phyloP scores from a whole-genome alignment of 2,797 vertebrate genomes.

The Parauchenoglanis ngamensis region DNA sequence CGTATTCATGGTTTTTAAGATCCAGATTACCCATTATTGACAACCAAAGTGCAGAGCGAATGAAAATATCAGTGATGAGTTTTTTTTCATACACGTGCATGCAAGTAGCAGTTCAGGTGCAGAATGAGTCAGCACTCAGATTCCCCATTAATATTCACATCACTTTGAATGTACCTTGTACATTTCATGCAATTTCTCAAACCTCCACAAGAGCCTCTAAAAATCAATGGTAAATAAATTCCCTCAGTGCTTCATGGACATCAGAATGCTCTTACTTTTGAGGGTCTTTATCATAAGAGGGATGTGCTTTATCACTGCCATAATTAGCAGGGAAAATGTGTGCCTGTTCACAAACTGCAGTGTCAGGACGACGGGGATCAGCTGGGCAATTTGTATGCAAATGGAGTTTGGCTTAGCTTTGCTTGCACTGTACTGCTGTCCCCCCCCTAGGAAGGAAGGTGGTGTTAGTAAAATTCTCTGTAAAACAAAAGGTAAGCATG shows the following conservation, averaged over 20 bases:
- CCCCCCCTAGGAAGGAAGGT: slow-evolving; percentile 29
- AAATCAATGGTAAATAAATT: slow-evolving; percentile 41
- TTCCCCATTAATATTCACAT: slow-evolving; percentile 50
- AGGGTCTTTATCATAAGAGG: slow-evolving; percentile 23
- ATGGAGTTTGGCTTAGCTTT: slow-evolving; percentile 54
- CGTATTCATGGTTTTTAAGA: background rate
- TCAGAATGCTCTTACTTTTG: slow-evolving; percentile 23
- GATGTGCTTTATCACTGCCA: slow-evolving; percentile 37
- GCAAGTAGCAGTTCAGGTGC: slow-evolving; percentile 23
- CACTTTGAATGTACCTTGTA: slow-evolving; percentile 40
- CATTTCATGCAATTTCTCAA: slow-evolving; percentile 40
- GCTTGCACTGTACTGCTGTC: slow-evolving; percentile 43
- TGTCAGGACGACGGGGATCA: slow-evolving; percentile 60
- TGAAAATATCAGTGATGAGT: background rate
- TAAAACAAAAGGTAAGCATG: background rate
- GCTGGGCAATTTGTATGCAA: slow-evolving; percentile 65
- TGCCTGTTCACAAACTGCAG: slow-evolving; percentile 46
- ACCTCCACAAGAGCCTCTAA: slow-evolving; percentile 33
- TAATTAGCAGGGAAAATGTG: slow-evolving; percentile 41
- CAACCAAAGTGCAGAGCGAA: slow-evolving; percentile 50
- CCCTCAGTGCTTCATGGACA: slow-evolving; percentile 7
- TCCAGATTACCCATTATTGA: background rate
- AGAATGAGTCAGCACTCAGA: slow-evolving; percentile 56
- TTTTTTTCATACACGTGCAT: slow-evolving; percentile 20
- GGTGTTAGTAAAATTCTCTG: slow-evolving; percentile 17